Percentiles rank a stretch among this genome's conserved stretches.
These are phyloP conservation scores for Mionectes macconnelli DNA, from an alignment of 2,113 vertebrate genomes.

Conservation along the genomic window DNA sequence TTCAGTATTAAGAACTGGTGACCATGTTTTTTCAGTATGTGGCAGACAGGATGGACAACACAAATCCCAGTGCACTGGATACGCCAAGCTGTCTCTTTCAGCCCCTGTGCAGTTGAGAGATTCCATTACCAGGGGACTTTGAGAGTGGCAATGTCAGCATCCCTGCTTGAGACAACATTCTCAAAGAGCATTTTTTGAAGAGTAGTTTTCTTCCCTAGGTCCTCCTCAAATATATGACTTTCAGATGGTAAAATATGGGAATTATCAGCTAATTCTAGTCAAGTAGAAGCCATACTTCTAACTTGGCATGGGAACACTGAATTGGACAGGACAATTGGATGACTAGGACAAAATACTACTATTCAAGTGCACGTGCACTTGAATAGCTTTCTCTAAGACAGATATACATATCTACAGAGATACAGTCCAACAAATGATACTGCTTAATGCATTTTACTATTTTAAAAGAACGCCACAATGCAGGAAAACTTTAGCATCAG, in stretches of 20 bases:
- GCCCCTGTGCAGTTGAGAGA: neutral
- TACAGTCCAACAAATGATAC: neutral
- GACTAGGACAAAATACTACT: neutral
- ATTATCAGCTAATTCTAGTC: neutral
- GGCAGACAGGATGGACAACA: neutral
- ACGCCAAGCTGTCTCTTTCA: neutral
- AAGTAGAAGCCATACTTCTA: neutral
- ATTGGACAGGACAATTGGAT: neutral
- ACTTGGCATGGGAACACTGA: neutral
- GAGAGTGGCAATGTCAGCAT: neutral
- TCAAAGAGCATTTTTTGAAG: neutral
- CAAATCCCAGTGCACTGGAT: neutral
- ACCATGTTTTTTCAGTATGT: neutral
- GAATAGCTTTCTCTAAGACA: neutral
- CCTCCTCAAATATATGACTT: neutral
- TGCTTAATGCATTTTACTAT: neutral
- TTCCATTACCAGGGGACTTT: neutral
- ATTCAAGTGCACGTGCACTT: neutral
- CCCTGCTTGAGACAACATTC: neutral
- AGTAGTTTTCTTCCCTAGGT: neutral
- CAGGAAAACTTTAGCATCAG: neutral
- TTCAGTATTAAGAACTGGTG: neutral
- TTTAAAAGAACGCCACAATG: neutral
- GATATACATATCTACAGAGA: neutral
- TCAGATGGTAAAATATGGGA: neutral